Base-by-base conservation (phyloP, 92 coral and sea anemone genomes). In the Parazoanthus atlanticus region DNA sequence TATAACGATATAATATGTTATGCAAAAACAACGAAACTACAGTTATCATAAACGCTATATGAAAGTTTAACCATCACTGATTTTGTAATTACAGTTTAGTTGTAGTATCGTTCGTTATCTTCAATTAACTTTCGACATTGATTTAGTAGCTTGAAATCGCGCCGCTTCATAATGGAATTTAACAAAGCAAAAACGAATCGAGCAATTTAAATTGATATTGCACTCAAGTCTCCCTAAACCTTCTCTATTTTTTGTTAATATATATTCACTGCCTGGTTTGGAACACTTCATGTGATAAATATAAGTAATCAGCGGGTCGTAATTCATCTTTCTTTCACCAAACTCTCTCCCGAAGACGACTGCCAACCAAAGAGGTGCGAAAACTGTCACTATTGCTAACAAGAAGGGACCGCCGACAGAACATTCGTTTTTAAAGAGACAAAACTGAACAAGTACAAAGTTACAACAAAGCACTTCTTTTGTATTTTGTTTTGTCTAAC, bases 341-440 rank as follows among this genome's bases (percentile, higher is more conserved):
- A 69, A 84, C 8, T 69, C 36, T 70, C 65, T 40, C 78, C 29
- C 64, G 67, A 84, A 40, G 23, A 28, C 58, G 64, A 84, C 41
- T 23, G 47, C 26, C 38, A 26, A 84, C 78, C 76, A 84, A 46
- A 49, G 41, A 91, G 93, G 93, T 91, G 93, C 88, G 85, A 91
- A 89, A 91, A 78, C 47, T 85, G 91, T 91, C 93, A 89, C 77
- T 23, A n/a, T 38, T 84, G 91, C 93, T 91, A 91, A 91, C 76
- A 84, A 91, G 93, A 84, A 30, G 19, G 40, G 87, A 70, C 78
- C 87, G 65, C 87, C 87, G 78, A 84, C 87, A 28, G 78, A 69
- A 5, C 58, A 66, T 54, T 12, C 16, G 31, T 28, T 36, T 34
- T 81, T 65, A 36, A 28, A 29, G 67, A 23, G 28, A 21, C 15